Base-by-base conservation (phyloP, 2,113 vertebrate genomes). In the Aegithalos caudatus region DNA sequence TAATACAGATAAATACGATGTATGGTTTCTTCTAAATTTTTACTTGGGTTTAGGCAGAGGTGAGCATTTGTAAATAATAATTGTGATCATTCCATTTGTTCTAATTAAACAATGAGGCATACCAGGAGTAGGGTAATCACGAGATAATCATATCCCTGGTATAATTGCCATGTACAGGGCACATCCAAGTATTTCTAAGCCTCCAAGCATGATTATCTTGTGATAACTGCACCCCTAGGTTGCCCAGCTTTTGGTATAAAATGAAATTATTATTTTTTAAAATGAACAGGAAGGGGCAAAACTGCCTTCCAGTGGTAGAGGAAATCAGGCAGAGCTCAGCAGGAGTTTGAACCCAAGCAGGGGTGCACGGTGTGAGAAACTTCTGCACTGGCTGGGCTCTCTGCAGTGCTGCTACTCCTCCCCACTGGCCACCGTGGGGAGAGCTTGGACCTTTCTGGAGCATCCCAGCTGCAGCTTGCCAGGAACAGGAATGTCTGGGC, bases 61-160 rank as follows among this genome's bases (percentile, higher is more conserved):
- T 95, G 93, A 95, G 51, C 90, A 66, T 97, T 97, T 91, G 86
- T 95, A 97, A 97, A 96, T 97, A 97, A 97, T 97, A 88, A 87
- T 97, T 92, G 96, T 88, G 69, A 96, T 98, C 79, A 95, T 97
- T 97, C 73, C 47, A 85, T 97, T 95, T 97, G 92, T 97, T 97
- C 72, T 96, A 98, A 97, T 98, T 98, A 97, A 98, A 98, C 97
- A 98, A 94, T 98, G 95, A 98, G 96, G 86, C 90, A 40, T 96
- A 95, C 93, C 82, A 94, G 89, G 95, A 95, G 86, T 86, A 87
- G 11, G 61, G 93, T 95, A 97, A 98, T 98, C 97, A 97, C 7
- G 37, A 96, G 92, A 93, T 98, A 97, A 98, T 98, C 93, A 95
- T 92, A 96, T 97, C 96, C 90, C 80, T 92, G 67, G 51, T 74